Percentiles rank a stretch among this genome's conserved stretches.
Evolutionary conservation across 53 echinoderm and acorn worm species (phyloP).

Genomic region (Glandiceps talaboti): DNA sequence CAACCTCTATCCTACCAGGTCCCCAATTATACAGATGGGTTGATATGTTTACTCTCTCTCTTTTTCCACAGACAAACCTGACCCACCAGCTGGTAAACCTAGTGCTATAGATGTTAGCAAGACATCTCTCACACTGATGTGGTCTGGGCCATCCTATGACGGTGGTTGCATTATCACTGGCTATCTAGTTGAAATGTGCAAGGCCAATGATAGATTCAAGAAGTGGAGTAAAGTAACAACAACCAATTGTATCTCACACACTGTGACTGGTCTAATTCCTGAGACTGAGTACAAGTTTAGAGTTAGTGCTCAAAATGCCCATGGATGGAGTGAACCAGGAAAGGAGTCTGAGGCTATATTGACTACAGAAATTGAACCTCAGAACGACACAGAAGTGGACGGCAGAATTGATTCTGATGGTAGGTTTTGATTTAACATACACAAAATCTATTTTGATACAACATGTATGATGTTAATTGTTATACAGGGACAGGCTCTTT

Average conservation of each 20-base stretch:
- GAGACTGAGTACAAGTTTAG: constrained; percentile 83
- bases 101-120: constrained; percentile 48
- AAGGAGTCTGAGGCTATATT: constrained; percentile 37
- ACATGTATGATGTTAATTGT: no score
- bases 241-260: constrained; percentile 54
- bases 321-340: constrained; percentile 72
- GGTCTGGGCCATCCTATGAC: constrained; percentile 83
- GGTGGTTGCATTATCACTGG: constrained; percentile 85
- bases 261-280: constrained; percentile 47
- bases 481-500: no score
- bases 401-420: constrained; percentile 37
- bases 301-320: constrained; percentile 73
- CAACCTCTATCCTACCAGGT: no score
- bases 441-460: background rate
- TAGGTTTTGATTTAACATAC: background rate
- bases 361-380: constrained; percentile 19
- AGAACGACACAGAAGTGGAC: constrained; percentile 15
- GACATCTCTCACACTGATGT: constrained; percentile 55
- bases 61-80: constrained; percentile 90
- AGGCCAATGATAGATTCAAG: constrained; percentile 16
- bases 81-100: constrained; percentile 89
- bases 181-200: constrained; percentile 68
- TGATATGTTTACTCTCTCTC: no score
- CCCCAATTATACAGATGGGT: no score
- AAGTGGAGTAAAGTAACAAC: constrained; percentile 40